Conservation (phyloP, 2,113 vertebrate species). For the Taxidea taxus region DNA sequence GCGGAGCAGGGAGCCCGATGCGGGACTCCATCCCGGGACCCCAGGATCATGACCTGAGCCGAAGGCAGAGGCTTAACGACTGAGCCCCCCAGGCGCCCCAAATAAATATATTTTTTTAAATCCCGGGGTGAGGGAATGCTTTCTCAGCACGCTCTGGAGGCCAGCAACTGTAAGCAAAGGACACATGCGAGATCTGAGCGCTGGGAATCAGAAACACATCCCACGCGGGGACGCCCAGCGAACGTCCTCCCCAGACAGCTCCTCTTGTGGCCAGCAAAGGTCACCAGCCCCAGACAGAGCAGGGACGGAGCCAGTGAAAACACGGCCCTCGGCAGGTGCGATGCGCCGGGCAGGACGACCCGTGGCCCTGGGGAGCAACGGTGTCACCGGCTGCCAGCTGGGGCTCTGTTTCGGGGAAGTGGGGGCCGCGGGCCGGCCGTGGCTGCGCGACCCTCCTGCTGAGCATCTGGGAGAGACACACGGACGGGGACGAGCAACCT, state of each 20-base stretch:
- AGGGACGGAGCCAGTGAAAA: background rate
- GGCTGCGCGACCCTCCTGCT: accelerated
- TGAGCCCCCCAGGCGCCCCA: no score
- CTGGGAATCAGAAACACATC: background rate
- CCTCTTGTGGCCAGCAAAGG: background rate
- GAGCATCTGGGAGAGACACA: no score
- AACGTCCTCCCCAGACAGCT: accelerated
- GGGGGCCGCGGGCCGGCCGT: accelerated
- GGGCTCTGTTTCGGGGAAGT: background rate
- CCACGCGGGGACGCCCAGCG: background rate
- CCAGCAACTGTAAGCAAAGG: background rate
- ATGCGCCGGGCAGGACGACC: no score
- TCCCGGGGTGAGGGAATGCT: background rate
- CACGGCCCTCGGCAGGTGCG: no score
- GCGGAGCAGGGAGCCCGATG: no score
- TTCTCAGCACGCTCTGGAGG: background rate
- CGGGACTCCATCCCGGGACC: accelerated
- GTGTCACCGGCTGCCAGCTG: background rate
- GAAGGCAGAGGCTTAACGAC: no score
- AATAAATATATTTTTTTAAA: background rate
- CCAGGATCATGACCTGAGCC: no score
- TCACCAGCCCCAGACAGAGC: background rate
- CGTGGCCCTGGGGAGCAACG: accelerated
- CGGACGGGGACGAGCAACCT: no score
- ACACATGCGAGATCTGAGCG: background rate